Evolutionary conservation across 2,797 vertebrate genomes (phyloP).

Genomic region (Cyprinella venusta): DNA sequence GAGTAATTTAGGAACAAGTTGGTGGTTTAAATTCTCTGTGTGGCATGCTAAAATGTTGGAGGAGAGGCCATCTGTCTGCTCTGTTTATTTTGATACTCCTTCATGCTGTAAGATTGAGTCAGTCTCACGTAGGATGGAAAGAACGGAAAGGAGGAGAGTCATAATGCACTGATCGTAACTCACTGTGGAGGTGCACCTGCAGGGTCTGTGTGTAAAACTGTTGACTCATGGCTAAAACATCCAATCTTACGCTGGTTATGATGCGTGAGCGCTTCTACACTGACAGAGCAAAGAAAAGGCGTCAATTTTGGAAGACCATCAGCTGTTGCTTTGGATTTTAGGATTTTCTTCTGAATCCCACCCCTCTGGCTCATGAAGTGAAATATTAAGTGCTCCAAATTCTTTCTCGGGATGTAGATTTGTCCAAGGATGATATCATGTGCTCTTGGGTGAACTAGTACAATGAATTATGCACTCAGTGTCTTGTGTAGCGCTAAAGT

Average conservation of each 20-base stretch:
- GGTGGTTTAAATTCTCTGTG: conserved; percentile 21
- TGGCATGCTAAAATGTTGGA: conserved; percentile 31
- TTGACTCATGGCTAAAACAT: conserved; percentile 37
- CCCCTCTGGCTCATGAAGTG: conserved; percentile 31
- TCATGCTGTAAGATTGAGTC: conserved; percentile 41
- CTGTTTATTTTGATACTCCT: conserved; percentile 44
- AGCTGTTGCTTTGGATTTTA: conserved; percentile 32
- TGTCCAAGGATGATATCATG: conserved; percentile 40
- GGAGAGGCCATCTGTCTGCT: conserved; percentile 50
- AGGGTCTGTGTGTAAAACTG: conserved; percentile 37
- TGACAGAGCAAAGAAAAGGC: conserved; percentile 38
- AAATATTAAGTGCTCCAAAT: conserved; percentile 16
- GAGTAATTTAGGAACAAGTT: conserved; percentile 11
- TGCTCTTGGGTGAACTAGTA: conserved; percentile 30
- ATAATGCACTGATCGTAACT: conserved; percentile 19
- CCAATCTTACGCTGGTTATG: neutral
- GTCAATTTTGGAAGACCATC: conserved; percentile 35
- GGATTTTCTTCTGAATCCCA: conserved; percentile 31
- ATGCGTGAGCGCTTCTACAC: neutral
- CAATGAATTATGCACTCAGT: conserved; percentile 9
- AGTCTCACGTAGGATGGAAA: conserved; percentile 38
- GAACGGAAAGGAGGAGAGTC: conserved; percentile 44
- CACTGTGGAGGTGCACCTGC: conserved; percentile 38
- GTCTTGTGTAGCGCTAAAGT: neutral
- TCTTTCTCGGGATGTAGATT: conserved; percentile 26